Evolutionary conservation across 2,888 invertebrate genomes (phyloP), one percentile per base, ranked within the genome.

Genomic region (Eupithecia pulchellata): DNA sequence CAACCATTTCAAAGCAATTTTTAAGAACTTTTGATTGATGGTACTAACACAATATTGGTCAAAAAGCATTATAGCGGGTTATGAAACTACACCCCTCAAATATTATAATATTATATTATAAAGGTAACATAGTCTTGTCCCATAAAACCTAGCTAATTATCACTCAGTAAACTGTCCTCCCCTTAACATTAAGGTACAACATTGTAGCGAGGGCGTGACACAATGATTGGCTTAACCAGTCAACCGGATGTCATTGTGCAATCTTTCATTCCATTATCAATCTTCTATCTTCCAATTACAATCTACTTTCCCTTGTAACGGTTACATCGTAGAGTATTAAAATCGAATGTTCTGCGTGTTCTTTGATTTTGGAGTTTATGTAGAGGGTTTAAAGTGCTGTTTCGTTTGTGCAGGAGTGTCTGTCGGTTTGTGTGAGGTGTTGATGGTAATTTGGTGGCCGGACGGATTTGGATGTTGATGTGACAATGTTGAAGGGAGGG

Each of bases 241-340:
- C 42, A 75, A 64, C 62, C 71, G 64, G 62, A 75, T 69, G 64
- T 57, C 70, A 71, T 75, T 71, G 70, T 74, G 66, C 76, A 73
- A 74, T 66, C 14, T 57, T 27, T 17, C 61, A 52, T 65, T 64
- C 58, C 13, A 71, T 36, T 72, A 42, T 27, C 27, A 39, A 60
- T 69, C 60, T 64, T 66, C 58, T 17, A 17, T 29, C 5, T 13
- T 17, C 0, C 0, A 6, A 0, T 8, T 57, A 62, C 68, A 34
- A 34, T 4, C 1, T 36, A 58, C 13, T 68, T 55, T 32, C 32
- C 4, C 9, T 55, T 55, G 39, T 6, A 34, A 47, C 14, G n/a
- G 20, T 25, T 30, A 3, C 25, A 13, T 9, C 17, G 61, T 32
- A 65, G 20, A 6, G 55, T 27, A 25, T 13, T 52, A 52, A 52